phyloP scores from a whole-genome alignment of 1,140 invertebrate genomes.

The Drosophila mauritiana region DNA sequence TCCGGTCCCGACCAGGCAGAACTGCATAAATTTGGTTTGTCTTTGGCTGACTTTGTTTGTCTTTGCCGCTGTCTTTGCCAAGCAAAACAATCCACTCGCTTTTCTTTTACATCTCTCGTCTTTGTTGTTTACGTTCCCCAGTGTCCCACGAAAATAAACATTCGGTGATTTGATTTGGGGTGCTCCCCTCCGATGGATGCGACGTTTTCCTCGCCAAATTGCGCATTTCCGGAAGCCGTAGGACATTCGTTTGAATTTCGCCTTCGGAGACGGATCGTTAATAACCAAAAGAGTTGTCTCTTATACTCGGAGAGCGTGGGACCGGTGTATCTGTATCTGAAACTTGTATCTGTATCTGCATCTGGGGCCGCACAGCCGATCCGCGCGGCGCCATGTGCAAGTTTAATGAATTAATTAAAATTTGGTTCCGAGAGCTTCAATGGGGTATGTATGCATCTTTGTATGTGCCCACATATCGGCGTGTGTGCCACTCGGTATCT shows the following conservation, averaged over 20 bases:
- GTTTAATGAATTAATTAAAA: constrained; percentile 80
- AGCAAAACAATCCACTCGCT: constrained; percentile 27
- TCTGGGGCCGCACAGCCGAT: constrained; percentile 28
- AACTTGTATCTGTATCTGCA: constrained; percentile 5
- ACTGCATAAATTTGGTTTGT: constrained; percentile 66
- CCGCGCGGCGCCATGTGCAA: constrained; percentile 63
- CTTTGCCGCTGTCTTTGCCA: constrained; percentile 38
- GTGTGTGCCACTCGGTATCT: constrained; percentile 21
- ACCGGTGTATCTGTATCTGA: constrained; percentile 5
- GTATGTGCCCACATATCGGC: neutral
- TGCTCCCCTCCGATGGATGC: constrained; percentile 14
- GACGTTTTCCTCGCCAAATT: constrained; percentile 48
- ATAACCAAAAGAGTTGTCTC: constrained; percentile 32
- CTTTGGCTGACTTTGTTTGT: constrained; percentile 33
- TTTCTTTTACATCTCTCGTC: constrained; percentile 6
- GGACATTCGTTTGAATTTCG: constrained; percentile 42
- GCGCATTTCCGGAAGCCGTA: constrained; percentile 70
- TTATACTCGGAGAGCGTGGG: constrained; percentile 27
- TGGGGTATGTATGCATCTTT: neutral
- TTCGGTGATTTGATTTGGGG: constrained; percentile 15
- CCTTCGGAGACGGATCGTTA: constrained; percentile 44
- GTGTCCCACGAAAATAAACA: constrained; percentile 38
- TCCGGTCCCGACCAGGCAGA: constrained; percentile 64
- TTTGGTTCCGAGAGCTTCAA: constrained; percentile 11
- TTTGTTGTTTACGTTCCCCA: constrained; percentile 33